Evolutionary conservation across 2,888 invertebrate species (phyloP), one percentile per base, ranked within the genome.

Genomic region (Panzeria rudis): DNA sequence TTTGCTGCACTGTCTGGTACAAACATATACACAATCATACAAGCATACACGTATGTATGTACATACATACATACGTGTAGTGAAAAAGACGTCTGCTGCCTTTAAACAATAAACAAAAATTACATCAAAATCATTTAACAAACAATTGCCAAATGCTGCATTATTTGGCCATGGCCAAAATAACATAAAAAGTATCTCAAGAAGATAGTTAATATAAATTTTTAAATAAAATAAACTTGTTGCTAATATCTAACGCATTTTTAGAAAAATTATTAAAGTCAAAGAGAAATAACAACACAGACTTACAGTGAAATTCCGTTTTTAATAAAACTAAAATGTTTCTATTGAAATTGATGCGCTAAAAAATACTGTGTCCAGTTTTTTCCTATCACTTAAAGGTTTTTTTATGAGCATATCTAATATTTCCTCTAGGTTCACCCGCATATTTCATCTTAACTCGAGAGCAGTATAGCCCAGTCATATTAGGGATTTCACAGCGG

Each of bases 81-180:
- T 59, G 32, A 8, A 29, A n/a, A 23, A 54, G 54, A 25, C 54
- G 7, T 50, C 9, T 29, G n/a, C n/a, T 50, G 17, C 2, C 4
- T 32, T 56, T 56, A 32, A 56, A 32, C 54, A 56, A 32, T 56
- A 23, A 62, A 62, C 23, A 38, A 41, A 59, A 62, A 23, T 62
- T 25, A 25, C 15, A 44, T 44, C 7, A 9, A 47, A 41, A 5
- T 15, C 7, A 35, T 50, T 38, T 61, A 59, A 68, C 20, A 52
- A 61, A 41, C 71, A 11, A 59, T 71, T 56, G 56, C 20, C 56
- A 73, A 62, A 69, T 56, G 50, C 69, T 64, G 69, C 17, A 79
- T 47, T 69, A 54, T 41, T 20, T 78, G 75, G 64, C 73, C 73
- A 17, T 83, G 78, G 69, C 61, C 73, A 83, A 66, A 59, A 50